Percentiles rank a stretch among this genome's conserved stretches.
Evolutionary conservation across 2,113 vertebrate species (phyloP).

Genomic region (Menura novaehollandiae): DNA sequence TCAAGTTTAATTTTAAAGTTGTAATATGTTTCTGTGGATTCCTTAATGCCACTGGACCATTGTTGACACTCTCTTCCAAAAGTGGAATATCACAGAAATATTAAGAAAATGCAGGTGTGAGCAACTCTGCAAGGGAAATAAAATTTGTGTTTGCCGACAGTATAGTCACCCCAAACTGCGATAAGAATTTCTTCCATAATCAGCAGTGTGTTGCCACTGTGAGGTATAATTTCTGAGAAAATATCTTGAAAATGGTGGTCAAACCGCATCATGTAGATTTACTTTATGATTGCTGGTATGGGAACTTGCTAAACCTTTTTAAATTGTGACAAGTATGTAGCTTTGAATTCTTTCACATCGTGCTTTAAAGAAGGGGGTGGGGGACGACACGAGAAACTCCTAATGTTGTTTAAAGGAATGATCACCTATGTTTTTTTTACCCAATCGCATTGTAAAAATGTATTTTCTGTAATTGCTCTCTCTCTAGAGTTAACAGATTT

Average conservation of each 20-base stretch:
- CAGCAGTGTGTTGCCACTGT: background rate
- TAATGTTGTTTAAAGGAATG: background rate
- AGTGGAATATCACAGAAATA: background rate
- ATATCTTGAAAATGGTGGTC: background rate
- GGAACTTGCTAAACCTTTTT: background rate
- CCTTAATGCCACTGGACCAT: background rate
- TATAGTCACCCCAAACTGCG: background rate
- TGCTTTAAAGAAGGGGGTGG: background rate
- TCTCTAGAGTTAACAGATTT: background rate
- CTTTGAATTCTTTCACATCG: background rate
- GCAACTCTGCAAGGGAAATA: background rate
- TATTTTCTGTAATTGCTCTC: background rate
- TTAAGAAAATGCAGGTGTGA: background rate
- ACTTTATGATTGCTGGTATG: background rate
- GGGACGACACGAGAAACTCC: accelerated
- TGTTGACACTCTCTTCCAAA: background rate
- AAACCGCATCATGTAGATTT: background rate
- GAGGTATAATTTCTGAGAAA: background rate
- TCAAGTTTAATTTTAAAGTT: background rate
- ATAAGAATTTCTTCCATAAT: background rate
- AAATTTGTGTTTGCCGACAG: background rate
- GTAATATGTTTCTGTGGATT: background rate
- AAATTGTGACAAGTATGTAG: background rate
- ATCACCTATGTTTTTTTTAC: background rate
- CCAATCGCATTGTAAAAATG: background rate